Conservation (phyloP, 1,140 invertebrate genomes). For the Nasonia giraulti region DNA sequence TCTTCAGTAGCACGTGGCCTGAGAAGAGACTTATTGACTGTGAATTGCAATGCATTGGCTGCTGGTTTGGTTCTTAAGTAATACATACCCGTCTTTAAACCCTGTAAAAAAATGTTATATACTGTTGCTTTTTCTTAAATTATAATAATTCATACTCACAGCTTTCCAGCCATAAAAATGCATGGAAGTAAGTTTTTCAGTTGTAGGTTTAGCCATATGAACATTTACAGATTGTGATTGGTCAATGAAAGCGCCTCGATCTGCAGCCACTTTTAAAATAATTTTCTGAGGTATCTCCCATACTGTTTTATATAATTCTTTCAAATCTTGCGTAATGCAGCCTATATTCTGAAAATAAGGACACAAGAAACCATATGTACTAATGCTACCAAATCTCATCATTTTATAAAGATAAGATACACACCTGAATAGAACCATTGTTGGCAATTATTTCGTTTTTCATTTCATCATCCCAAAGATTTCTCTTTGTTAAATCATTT, state of each 20-base stretch:
- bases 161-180: slow-evolving; percentile 98
- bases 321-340: slow-evolving; percentile 91
- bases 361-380: slow-evolving; percentile 43
- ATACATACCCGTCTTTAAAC: slow-evolving; percentile 99
- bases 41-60: slow-evolving; percentile 97
- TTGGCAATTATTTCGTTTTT: slow-evolving; percentile 95
- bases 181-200: slow-evolving; percentile 96
- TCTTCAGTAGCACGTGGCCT: slow-evolving; percentile 54
- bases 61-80: slow-evolving; percentile 98
- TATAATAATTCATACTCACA: slow-evolving; percentile 71
- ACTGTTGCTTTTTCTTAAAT: slow-evolving; percentile 12
- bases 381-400: slow-evolving; percentile 1
- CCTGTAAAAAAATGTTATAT: slow-evolving; percentile 73
- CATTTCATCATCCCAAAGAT: slow-evolving; percentile 97
- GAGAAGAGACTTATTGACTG: slow-evolving; percentile 93
- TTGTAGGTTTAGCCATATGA: slow-evolving; percentile 95
- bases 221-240: slow-evolving; percentile 99
- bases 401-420: background rate
- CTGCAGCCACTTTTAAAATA: slow-evolving; percentile 97
- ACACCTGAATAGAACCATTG: slow-evolving; percentile 92
- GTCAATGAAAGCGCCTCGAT: slow-evolving; percentile 98
- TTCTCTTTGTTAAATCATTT: slow-evolving; percentile 91
- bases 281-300: slow-evolving; percentile 98
- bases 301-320: slow-evolving; percentile 96
- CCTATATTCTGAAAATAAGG: slow-evolving; percentile 83